A percentile compares a stretch with the other conserved stretches of the same genome.
These are phyloP conservation scores for Bombus pyrosoma DNA, from an alignment of 1,140 invertebrate genomes.

Conservation along the genomic window DNA sequence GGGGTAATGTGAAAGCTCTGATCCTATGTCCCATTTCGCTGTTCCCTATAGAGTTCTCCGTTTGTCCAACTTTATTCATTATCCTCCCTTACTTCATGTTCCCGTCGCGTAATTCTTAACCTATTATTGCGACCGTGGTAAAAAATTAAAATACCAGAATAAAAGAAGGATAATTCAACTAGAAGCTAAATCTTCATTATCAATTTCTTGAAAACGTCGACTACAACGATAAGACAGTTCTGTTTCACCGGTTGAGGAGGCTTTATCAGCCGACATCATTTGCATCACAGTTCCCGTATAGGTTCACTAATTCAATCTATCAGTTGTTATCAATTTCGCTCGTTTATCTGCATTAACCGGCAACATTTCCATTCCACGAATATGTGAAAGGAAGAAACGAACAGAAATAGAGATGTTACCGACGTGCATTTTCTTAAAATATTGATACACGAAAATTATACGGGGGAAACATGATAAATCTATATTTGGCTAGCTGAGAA, in stretches of 20 bases:
- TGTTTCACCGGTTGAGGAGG: neutral
- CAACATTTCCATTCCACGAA: neutral
- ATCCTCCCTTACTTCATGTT: neutral
- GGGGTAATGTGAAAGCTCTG: neutral
- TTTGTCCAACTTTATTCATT: conserved; percentile 19
- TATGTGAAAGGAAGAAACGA: neutral
- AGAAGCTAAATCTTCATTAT: neutral
- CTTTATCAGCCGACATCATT: neutral
- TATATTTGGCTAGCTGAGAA: neutral
- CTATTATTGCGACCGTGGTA: neutral
- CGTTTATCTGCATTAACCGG: neutral
- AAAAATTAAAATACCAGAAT: neutral
- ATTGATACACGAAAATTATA: neutral
- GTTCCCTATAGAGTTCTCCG: neutral
- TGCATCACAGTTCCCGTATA: neutral
- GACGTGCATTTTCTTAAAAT: neutral
- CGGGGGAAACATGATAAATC: too few species aligned
- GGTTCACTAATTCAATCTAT: neutral
- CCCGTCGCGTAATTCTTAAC: neutral
- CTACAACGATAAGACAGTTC: neutral
- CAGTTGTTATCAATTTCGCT: neutral
- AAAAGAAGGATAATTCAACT: neutral
- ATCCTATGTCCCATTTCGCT: neutral
- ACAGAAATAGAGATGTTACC: neutral
- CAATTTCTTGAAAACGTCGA: neutral